A percentile compares a stretch with the other conserved stretches of the same genome.
These are phyloP conservation scores for Neoniphon sammara DNA, from an alignment of 2,797 vertebrate genomes.

Conservation along the genomic window DNA sequence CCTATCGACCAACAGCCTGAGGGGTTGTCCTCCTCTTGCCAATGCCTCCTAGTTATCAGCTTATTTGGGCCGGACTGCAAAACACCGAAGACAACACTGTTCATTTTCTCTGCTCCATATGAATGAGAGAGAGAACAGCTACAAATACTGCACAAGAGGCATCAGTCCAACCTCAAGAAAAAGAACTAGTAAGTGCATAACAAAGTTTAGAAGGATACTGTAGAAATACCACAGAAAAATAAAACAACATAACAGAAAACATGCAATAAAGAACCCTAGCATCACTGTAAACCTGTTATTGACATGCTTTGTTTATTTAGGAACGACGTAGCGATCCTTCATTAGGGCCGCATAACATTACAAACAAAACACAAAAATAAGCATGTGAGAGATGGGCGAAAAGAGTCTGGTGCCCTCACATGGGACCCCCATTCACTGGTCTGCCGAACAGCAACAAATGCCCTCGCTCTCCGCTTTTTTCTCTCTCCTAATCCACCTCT, in stretches of 20 bases:
- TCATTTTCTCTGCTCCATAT: conserved; percentile 57
- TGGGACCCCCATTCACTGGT: background rate
- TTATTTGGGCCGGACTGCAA: conserved; percentile 49
- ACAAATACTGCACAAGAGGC: conserved; percentile 7
- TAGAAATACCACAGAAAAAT: no score
- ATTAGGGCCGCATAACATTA: no score
- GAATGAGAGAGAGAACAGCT: conserved; percentile 32
- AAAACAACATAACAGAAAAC: no score
- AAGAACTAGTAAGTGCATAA: conserved; percentile 3
- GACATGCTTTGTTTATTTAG: no score
- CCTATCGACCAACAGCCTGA: conserved; percentile 63
- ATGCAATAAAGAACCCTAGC: no score
- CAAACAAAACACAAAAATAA: no score
- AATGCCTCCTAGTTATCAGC: conserved; percentile 60
- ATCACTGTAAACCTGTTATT: no score
- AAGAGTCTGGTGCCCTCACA: no score
- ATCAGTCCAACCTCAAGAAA: conserved; percentile 11
- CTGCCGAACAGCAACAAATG: conserved; percentile 12
- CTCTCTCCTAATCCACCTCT: conserved; percentile 10
- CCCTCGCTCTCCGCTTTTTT: background rate
- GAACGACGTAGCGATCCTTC: no score
- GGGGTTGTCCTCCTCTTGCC: conserved; percentile 41
- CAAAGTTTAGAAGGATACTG: no score
- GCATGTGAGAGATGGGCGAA: no score
- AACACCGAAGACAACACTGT: conserved; percentile 1